Percentiles rank a stretch among this genome's conserved stretches.
Conservation (phyloP, 2,888 invertebrate genomes). For the Morinoia aosen region DNA sequence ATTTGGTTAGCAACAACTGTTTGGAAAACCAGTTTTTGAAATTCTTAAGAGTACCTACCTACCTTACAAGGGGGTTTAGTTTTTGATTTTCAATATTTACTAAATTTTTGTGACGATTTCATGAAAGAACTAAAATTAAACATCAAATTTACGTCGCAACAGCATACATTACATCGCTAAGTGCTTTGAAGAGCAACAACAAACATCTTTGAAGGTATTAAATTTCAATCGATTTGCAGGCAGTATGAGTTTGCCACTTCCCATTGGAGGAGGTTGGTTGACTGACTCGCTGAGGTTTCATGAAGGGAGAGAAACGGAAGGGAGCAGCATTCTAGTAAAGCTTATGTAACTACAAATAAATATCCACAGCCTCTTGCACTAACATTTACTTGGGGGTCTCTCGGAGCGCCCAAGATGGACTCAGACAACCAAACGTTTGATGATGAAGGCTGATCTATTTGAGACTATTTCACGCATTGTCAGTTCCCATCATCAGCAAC, state of each 20-base stretch:
- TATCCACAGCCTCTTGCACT: not conserved
- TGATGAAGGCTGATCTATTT: not conserved
- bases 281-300: not conserved
- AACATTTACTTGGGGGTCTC: not conserved
- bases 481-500: not conserved
- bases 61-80: not conserved
- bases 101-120: not conserved
- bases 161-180: not conserved
- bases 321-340: not conserved
- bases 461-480: not conserved
- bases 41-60: not conserved
- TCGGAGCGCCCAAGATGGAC: not conserved
- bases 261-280: no score
- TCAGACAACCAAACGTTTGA: not conserved
- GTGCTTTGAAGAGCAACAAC: not conserved
- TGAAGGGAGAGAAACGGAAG: not conserved
- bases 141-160: not conserved
- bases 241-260: not conserved
- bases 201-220: not conserved
- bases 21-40: not conserved
- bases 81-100: not conserved
- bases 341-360: not conserved
- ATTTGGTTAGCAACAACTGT: not conserved
- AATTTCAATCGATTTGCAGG: not conserved
- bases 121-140: not conserved